Evolutionary conservation across 2,113 vertebrate species (phyloP).

Genomic region (Leptobrachium leishanense): DNA sequence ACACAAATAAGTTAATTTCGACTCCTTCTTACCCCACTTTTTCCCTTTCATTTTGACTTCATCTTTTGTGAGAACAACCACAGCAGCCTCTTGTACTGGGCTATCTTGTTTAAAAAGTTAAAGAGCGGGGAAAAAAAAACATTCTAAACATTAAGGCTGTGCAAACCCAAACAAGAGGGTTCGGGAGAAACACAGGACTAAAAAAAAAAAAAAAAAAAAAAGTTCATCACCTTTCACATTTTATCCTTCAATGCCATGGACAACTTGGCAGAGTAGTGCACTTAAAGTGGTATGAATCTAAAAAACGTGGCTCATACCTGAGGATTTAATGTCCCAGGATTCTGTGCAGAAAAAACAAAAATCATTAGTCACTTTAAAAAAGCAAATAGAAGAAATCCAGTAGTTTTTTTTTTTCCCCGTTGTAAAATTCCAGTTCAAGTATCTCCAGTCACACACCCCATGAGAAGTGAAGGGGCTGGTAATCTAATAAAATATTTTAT

Average conservation of each 20-base stretch:
- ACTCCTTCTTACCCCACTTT: background rate
- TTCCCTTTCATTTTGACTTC: no score
- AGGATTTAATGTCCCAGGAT: background rate
- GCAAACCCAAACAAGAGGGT: background rate
- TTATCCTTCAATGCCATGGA: conserved; percentile 33
- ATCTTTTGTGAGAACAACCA: no score
- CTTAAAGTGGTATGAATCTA: conserved; percentile 6
- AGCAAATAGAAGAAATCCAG: conserved; percentile 31
- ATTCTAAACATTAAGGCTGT: background rate
- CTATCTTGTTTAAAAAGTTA: background rate
- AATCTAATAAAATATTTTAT: conserved; percentile 37
- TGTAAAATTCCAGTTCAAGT: conserved; percentile 61
- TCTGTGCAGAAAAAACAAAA: conserved; percentile 33
- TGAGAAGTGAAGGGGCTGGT: conserved; percentile 20
- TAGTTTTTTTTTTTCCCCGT: conserved; percentile 13
- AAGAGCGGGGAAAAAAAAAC: background rate
- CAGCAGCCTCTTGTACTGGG: no score
- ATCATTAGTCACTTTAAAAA: conserved; percentile 31
- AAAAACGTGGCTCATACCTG: conserved; percentile 37
- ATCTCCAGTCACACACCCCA: conserved; percentile 58
- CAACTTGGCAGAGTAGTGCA: conserved; percentile 25
- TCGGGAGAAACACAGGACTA: background rate
- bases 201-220: background rate
- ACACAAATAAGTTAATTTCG: conserved; percentile 2
- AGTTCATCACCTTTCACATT: conserved; percentile 41